Evolutionary conservation across 2,888 invertebrate genomes (phyloP).

Genomic region (Eristalis pertinax): DNA sequence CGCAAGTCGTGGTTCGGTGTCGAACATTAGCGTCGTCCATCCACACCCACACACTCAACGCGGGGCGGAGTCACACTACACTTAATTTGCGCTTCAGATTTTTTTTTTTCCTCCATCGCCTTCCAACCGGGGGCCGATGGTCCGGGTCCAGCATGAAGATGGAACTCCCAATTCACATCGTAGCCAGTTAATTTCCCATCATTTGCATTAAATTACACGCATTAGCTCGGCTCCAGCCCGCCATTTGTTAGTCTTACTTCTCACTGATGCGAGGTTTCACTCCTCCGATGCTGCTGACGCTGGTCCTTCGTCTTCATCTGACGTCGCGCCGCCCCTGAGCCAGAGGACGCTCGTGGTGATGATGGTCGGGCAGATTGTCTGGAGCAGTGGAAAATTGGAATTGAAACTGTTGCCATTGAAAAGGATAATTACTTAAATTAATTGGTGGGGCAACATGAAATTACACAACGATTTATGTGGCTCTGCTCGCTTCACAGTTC

Average conservation of each 20-base stretch:
- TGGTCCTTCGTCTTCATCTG: neutral
- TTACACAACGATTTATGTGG: slow-evolving; percentile 72
- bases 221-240: slow-evolving; percentile 54
- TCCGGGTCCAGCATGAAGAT: slow-evolving; percentile 25
- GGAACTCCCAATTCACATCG: slow-evolving; percentile 54
- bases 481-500: slow-evolving; percentile 47
- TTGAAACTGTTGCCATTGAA: slow-evolving; percentile 72
- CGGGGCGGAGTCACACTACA: slow-evolving; percentile 49
- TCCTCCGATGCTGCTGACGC: neutral
- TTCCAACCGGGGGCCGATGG: neutral
- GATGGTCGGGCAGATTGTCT: slow-evolving; percentile 51
- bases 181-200: slow-evolving; percentile 69
- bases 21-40: slow-evolving; percentile 16
- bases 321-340: neutral
- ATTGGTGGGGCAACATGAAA: slow-evolving; percentile 72
- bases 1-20: slow-evolving; percentile 35
- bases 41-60: slow-evolving; percentile 37
- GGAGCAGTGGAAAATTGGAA: slow-evolving; percentile 66
- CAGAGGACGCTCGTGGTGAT: neutral
- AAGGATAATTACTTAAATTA: slow-evolving; percentile 73
- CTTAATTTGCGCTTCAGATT: slow-evolving; percentile 52
- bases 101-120: neutral
- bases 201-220: slow-evolving; percentile 72
- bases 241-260: slow-evolving; percentile 50
- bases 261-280: slow-evolving; percentile 13